These are phyloP conservation scores for Albula glossodonta DNA, from an alignment of 2,113 vertebrate species.

Conservation along the genomic window DNA sequence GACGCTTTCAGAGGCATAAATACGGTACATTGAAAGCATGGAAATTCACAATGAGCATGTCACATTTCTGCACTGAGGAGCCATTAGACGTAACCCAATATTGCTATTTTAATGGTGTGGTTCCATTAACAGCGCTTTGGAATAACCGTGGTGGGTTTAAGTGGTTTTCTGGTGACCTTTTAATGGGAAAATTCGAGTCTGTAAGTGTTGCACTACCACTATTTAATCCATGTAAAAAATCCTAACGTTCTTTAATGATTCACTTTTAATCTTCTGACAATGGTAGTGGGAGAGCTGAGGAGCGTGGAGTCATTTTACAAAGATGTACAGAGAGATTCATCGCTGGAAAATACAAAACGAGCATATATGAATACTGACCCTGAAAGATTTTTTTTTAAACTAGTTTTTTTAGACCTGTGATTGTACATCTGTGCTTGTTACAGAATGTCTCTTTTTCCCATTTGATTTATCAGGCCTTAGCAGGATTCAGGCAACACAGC, in stretches of 20 bases:
- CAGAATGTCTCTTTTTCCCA: too few species aligned
- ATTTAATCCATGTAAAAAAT: not conserved
- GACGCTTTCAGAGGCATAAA: slow-evolving; percentile 68
- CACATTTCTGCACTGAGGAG: slow-evolving; percentile 43
- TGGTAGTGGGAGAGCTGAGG: not conserved
- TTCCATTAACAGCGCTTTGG: not conserved
- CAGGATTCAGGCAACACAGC: too few species aligned
- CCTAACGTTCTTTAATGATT: not conserved
- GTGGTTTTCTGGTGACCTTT: not conserved
- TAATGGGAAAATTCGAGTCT: not conserved
- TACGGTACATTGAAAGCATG: slow-evolving; percentile 64
- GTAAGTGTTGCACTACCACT: not conserved
- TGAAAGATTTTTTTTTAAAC: not conserved
- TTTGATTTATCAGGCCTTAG: too few species aligned
- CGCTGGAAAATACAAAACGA: not conserved
- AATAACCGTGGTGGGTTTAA: not conserved
- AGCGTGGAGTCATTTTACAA: not conserved
- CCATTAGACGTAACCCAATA: slow-evolving; percentile 44
- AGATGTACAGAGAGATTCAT: not conserved
- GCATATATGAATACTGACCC: not conserved
- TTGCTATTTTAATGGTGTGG: not conserved
- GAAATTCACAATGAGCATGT: slow-evolving; percentile 61
- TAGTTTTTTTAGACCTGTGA: too few species aligned
- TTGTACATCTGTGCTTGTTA: not conserved
- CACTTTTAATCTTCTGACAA: not conserved